Percentiles rank a stretch among this genome's conserved stretches.
phyloP scores from a whole-genome alignment of 2,113 vertebrate genomes.

The Corythornis vintsioides region DNA sequence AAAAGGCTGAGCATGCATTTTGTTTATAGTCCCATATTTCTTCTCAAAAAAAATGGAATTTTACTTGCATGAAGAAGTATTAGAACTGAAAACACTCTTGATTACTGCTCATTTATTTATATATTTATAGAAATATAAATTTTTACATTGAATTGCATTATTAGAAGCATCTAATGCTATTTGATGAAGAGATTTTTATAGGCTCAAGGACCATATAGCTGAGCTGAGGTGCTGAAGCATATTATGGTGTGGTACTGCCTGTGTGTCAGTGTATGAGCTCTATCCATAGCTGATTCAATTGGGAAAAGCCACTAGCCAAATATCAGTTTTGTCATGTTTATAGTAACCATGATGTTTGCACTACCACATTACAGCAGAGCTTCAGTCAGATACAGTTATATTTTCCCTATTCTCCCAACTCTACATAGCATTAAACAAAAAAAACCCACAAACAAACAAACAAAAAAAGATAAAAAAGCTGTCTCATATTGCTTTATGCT shows the following conservation, averaged over 20 bases:
- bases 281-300: neutral
- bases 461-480: too few relatives aligned
- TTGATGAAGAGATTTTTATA: neutral
- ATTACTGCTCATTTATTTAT: neutral
- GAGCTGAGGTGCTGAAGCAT: neutral
- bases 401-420: neutral
- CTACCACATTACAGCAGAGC: neutral
- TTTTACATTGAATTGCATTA: neutral
- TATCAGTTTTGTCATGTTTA: neutral
- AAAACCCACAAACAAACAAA: neutral
- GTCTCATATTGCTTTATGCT: neutral
- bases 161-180: neutral
- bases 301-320: neutral
- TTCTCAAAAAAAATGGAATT: neutral
- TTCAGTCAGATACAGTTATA: neutral
- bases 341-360: neutral
- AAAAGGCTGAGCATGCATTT: neutral
- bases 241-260: neutral
- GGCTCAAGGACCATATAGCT: neutral
- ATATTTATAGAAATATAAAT: too few relatives aligned
- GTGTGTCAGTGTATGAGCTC: accelerated
- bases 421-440: neutral
- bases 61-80: neutral
- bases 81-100: neutral
- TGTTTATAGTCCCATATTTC: neutral